Conservation (phyloP, 2,113 vertebrate genomes). For the Rhombomys opimus region DNA sequence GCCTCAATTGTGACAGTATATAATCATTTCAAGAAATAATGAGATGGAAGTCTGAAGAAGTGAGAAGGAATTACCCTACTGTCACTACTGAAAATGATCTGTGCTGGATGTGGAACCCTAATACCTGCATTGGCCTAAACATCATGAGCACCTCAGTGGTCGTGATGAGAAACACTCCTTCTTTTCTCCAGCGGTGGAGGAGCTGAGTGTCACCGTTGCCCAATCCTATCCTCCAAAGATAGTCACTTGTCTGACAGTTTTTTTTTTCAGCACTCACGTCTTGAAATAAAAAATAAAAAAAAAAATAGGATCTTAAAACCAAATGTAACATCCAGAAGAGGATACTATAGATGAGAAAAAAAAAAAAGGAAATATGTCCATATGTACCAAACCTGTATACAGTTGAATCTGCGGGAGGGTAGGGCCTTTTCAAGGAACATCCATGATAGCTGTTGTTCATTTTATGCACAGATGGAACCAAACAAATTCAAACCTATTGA, state of each 20-base stretch:
- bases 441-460: background rate
- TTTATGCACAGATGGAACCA: conserved; percentile 17
- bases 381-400: background rate
- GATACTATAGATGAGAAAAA: background rate
- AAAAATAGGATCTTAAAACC: background rate
- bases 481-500: background rate
- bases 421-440: background rate
- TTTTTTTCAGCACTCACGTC: background rate
- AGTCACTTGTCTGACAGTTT: conserved; percentile 7
- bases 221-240: background rate
- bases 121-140: background rate
- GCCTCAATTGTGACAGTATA: background rate
- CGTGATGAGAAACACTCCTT: background rate
- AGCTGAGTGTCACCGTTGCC: background rate
- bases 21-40: conserved; percentile 28
- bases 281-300: conserved; percentile 30
- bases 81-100: background rate
- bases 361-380: background rate
- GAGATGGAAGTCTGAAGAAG: background rate
- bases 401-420: background rate
- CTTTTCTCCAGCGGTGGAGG: background rate
- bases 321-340: background rate
- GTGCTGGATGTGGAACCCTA: background rate
- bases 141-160: background rate
- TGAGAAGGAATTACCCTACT: background rate